These are phyloP conservation scores for Pediacus dermestoides DNA, from an alignment of 2,888 invertebrate genomes.

Conservation along the genomic window DNA sequence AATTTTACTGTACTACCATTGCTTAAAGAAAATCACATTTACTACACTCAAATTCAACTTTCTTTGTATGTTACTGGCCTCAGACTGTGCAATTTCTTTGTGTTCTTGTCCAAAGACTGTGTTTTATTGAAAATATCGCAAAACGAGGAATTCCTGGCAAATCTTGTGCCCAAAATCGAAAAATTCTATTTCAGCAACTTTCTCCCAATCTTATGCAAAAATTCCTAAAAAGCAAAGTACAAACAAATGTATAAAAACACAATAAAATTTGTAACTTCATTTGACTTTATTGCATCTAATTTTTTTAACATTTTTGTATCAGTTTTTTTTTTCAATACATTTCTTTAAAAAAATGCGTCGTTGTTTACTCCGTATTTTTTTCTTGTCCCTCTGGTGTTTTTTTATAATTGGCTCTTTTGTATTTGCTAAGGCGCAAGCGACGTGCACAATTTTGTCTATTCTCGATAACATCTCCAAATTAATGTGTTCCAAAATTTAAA, in stretches of 20 bases:
- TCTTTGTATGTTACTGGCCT: background rate
- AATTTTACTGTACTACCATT: no score
- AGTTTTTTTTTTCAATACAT: no score
- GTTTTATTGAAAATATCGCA: constrained; percentile 1
- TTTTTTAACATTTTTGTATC: no score
- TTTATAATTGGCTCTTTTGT: background rate
- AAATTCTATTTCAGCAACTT: background rate
- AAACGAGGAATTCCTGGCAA: background rate
- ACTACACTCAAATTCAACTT: constrained; percentile 1
- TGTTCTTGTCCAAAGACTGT: background rate
- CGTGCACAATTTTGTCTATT: constrained; percentile 1
- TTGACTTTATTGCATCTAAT: no score
- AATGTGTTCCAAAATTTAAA: no score
- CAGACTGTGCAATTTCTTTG: background rate
- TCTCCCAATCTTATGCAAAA: background rate
- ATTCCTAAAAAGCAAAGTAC: no score
- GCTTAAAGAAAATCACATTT: constrained; percentile 2
- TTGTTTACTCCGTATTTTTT: no score
- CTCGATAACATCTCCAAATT: no score
- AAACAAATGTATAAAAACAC: no score
- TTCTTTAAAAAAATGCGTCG: no score
- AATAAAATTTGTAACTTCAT: no score
- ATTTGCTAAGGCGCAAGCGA: background rate
- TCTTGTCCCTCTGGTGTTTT: no score
- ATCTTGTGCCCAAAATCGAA: background rate